These are phyloP conservation scores for Anguilla anguilla DNA, from an alignment of 2,797 vertebrate species.

Conservation along the genomic window DNA sequence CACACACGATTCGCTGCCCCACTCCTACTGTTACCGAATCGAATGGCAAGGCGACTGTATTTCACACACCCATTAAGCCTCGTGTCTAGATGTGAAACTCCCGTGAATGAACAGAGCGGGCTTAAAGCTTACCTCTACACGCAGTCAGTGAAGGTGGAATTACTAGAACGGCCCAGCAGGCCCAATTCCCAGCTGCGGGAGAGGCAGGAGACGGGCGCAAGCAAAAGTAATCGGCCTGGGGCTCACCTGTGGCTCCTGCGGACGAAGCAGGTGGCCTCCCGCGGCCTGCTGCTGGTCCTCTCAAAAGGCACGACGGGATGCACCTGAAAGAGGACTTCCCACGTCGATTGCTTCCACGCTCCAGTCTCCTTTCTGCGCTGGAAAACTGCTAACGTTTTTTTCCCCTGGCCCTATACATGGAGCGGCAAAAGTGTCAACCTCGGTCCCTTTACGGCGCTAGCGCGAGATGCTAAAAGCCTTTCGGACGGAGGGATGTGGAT, in stretches of 20 bases:
- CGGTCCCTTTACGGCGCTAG: neutral
- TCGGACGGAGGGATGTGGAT: neutral
- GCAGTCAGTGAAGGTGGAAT: neutral
- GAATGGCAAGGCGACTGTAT: neutral
- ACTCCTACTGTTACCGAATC: neutral
- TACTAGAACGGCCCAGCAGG: neutral
- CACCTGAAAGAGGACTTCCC: neutral
- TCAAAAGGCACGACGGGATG: neutral
- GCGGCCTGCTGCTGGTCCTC: neutral
- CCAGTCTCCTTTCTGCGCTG: neutral
- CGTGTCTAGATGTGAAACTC: neutral
- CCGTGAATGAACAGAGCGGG: neutral
- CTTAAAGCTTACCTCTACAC: neutral
- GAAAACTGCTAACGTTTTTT: neutral
- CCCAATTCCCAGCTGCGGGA: neutral
- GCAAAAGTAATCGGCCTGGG: neutral
- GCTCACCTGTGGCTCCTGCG: neutral
- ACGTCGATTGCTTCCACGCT: neutral
- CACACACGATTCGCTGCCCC: neutral
- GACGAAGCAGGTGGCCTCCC: neutral
- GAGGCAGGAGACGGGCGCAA: neutral
- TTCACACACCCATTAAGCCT: neutral
- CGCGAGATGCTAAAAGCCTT: neutral
- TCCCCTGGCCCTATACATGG: neutral
- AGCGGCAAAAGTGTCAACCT: neutral